Evolutionary conservation across 2,888 invertebrate genomes (phyloP), one percentile per base, ranked within the genome.

Genomic region (Nasonia oneida): DNA sequence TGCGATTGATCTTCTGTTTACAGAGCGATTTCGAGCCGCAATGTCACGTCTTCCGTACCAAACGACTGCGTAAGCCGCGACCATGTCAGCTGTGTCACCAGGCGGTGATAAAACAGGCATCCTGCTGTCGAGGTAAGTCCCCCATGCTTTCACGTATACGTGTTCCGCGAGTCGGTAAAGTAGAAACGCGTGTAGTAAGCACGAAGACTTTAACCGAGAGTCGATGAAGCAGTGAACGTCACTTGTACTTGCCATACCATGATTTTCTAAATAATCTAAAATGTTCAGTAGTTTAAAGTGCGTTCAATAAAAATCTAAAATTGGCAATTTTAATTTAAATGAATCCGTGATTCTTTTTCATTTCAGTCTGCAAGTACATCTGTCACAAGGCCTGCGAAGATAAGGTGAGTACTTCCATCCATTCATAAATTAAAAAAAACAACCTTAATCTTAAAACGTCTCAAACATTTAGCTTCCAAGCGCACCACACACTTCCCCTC

Each of bases 361-460:
- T 96, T 96, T 91, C 96, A 97, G 97, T 96, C 88, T 97, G 97
- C 95, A 97, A 97, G 94, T 97, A 96, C 94, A 96, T 96, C 91
- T 97, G 97, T 93, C 97, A 97, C 94, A 95, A 96, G 93, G 94
- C 95, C 88, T 97, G 97, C 94, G 96, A 97, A 93, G 96, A 95
- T 92, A 96, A 96, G 96, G 97, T 97, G 94, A 94, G 96, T 92
- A n/a, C 10, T 2, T 47, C 47, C 33, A 12, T 23, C 8, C 10
- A 1, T 73, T 8, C 37, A 37, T 37, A 4, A 37, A 37, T 37
- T 23, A 10, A n/a, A 61, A n/a, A 8, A 61, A 61, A 23, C 12
- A 61, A 23, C 47, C 42, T 42, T 6, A 0, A 42, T 42, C 10
- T 42, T 5, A 42, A 57, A 57, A 15, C 0, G 4, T 14, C 50